These are phyloP conservation scores for Leptodactylus fallax DNA, from an alignment of 2,797 vertebrate genomes.

Conservation along the genomic window DNA sequence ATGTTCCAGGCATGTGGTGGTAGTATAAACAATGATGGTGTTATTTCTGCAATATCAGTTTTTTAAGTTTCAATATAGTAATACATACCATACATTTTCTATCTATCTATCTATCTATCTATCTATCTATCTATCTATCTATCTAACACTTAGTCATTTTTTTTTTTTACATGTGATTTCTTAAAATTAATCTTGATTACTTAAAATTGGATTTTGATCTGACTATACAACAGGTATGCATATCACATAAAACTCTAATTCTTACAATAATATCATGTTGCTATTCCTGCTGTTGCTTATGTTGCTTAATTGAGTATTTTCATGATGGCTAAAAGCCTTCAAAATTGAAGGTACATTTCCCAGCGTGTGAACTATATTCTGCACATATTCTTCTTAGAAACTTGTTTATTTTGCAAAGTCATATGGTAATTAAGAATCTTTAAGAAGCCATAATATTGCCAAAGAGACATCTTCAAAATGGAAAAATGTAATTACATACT, in stretches of 20 bases:
- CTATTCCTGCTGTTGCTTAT: slow-evolving; percentile 56
- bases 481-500: slow-evolving; percentile 26
- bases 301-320: slow-evolving; percentile 55
- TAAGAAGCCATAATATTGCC: slow-evolving; percentile 45
- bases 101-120: too few relatives aligned
- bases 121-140: too few relatives aligned
- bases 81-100: too few relatives aligned
- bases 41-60: too few relatives aligned
- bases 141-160: neutral
- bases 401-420: slow-evolving; percentile 55
- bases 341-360: slow-evolving; percentile 46
- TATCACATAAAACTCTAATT: slow-evolving; percentile 45
- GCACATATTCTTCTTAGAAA: slow-evolving; percentile 35
- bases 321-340: slow-evolving; percentile 39
- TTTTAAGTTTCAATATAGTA: too few relatives aligned
- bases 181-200: neutral
- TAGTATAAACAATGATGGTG: too few relatives aligned
- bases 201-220: neutral
- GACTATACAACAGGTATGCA: slow-evolving; percentile 35
- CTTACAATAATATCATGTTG: slow-evolving; percentile 51
- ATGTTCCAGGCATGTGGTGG: too few relatives aligned
- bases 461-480: slow-evolving; percentile 32
- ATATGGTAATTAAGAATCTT: slow-evolving; percentile 50
- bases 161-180: neutral
- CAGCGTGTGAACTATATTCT: slow-evolving; percentile 34